Evolutionary conservation across 2,888 invertebrate genomes (phyloP), one percentile per base, ranked within the genome.

Genomic region (Idaea aversata): DNA sequence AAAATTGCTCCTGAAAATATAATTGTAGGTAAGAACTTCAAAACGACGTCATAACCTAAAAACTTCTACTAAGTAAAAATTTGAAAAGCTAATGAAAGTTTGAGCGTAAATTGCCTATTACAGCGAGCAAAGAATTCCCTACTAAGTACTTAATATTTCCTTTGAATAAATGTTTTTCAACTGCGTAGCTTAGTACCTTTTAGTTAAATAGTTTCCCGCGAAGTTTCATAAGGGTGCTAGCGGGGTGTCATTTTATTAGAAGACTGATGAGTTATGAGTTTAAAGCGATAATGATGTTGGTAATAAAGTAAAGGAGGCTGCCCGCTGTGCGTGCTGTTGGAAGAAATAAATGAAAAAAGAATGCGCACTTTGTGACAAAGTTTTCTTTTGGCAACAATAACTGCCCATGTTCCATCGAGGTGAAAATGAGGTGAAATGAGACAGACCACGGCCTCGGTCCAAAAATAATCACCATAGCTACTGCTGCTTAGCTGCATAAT

Each of bases 81-180:
- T 57, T 65, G 62, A 65, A 67, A 68, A 63, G 62, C 68, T 68
- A 66, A 64, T 66, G 68, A 66, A 66, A 63, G 59, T 64, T 64
- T 61, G 63, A 59, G 47, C 47, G 47, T 47, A 68, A 66, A 66
- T 68, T 66, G 65, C 63, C 63, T 66, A 68, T 68, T 68, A 68
- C 66, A 66, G 62, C 65, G 35, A 63, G 61, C 62, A 59, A 67
- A 69, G 66, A 65, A 68, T 68, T 63, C 64, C 69, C 63, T 66
- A 62, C 62, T 76, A 76, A 83, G 77, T 79, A 81, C 76, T 85
- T 83, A 79, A 83, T 85, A 86, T 80, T 85, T 84, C 78, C 79
- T 81, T 74, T 72, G 78, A 80, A 80, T 77, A 79, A 84, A 85
- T 82, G 82, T 86, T 87, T 86, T 84, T 80, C 79, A 84, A 81